Conservation (phyloP, 2,888 invertebrate species). For the Leucozona laternaria region DNA sequence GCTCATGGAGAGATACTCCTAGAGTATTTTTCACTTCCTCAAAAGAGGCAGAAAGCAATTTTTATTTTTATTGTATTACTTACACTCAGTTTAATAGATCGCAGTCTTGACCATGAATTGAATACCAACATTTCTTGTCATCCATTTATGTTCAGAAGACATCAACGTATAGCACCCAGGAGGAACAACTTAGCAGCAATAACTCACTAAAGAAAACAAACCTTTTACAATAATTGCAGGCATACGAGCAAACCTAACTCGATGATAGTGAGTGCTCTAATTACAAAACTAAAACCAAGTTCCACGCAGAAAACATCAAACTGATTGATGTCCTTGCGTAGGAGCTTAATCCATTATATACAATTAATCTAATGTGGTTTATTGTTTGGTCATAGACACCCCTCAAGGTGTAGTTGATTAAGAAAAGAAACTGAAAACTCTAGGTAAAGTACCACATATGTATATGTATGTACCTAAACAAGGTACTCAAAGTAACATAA, state of each 20-base stretch:
- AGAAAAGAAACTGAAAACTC: conserved; percentile 29
- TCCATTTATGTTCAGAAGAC: no score
- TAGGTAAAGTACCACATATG: background rate
- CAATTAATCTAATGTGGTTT: conserved; percentile 31
- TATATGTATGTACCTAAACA: background rate
- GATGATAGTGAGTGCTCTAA: background rate
- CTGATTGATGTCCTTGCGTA: conserved; percentile 49
- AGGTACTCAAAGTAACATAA: no score
- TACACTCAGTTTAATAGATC: no score
- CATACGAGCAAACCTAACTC: background rate
- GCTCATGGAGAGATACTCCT: no score
- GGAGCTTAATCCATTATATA: conserved; percentile 24
- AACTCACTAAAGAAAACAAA: background rate
- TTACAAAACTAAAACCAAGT: background rate
- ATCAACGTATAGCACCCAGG: no score
- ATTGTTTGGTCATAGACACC: background rate
- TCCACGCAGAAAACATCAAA: conserved; percentile 5
- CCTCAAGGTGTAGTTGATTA: background rate
- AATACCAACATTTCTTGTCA: no score
- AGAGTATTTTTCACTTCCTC: no score
- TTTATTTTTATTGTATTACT: no score
- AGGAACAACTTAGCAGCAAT: background rate
- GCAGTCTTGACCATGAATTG: no score
- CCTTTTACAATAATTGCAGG: background rate
- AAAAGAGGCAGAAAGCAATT: no score